Evolutionary conservation across 2,797 vertebrate species (phyloP).

Genomic region (Gorsachius magnificus): DNA sequence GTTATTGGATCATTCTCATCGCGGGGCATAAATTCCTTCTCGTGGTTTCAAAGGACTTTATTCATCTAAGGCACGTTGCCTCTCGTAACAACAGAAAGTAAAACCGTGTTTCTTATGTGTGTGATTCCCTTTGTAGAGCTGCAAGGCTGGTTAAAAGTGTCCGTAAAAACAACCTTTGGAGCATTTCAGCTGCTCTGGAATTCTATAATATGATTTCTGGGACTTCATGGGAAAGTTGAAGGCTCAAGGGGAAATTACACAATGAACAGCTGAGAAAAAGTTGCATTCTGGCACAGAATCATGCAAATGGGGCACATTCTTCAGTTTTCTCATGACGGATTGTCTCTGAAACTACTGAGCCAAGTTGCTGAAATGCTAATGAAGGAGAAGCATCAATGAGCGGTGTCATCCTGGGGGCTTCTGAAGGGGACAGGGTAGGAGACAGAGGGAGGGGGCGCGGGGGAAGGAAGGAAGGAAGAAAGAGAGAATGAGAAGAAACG

Average conservation of each 20-base stretch:
- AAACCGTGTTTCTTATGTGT: constrained; percentile 45
- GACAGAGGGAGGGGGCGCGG: constrained; percentile 37
- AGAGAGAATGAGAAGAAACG: not conserved
- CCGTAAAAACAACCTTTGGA: constrained; percentile 62
- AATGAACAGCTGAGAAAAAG: constrained; percentile 83
- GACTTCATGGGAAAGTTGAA: constrained; percentile 85
- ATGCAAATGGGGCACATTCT: constrained; percentile 87
- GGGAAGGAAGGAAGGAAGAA: constrained; percentile 42
- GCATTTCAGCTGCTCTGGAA: constrained; percentile 68
- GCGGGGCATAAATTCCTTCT: constrained; percentile 52
- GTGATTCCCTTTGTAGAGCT: constrained; percentile 51
- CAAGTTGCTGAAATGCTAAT: constrained; percentile 89
- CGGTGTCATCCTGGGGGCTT: constrained; percentile 87
- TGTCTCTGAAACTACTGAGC: constrained; percentile 84
- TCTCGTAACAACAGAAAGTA: constrained; percentile 64
- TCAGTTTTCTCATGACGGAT: constrained; percentile 86
- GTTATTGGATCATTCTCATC: constrained; percentile 69
- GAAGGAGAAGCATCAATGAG: constrained; percentile 90
- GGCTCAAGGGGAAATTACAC: constrained; percentile 75
- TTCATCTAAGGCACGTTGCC: constrained; percentile 49
- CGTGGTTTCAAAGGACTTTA: constrained; percentile 69
- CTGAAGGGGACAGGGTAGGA: constrained; percentile 70
- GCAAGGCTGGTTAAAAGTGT: constrained; percentile 54
- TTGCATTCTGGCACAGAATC: constrained; percentile 84
- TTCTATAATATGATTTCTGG: constrained; percentile 78